Base-by-base conservation (phyloP, 2,888 invertebrate genomes). In the Calameuta pallipes region DNA sequence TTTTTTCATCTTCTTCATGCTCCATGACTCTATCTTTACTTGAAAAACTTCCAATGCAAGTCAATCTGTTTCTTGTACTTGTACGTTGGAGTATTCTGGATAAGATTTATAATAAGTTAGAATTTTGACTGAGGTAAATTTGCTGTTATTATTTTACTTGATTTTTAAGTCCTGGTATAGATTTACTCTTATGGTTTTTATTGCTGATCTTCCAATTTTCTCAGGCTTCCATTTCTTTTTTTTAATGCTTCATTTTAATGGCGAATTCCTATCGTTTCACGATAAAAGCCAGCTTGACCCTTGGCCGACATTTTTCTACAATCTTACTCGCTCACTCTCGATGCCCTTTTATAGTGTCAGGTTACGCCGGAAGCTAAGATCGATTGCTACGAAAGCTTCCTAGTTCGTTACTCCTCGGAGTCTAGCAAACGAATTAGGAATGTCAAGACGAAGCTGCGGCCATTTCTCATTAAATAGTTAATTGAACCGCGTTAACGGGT, bases 331-430 rank as follows among this genome's bases (percentile, higher is more conserved):
- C 68, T 75, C 69, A 34, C 33, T 33, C 70, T 34, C 75, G 37
- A 75, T 69, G 75, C 73, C 78, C 83, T 83, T 82, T 83, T 83
- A 83, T 83, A 79, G 83, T 82, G 80, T 83, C 83, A 77, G 79
- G 80, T 83, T 83, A 82, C 83, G 81, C 78, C 75, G 75, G 74
- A 74, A 33, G 34, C 36, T 35, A 76, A 81, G 82, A 82, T 82
- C 82, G 82, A 82, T 82, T 78, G 79, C 78, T 79, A 56, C 78
- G 71, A 74, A 80, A 80, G 74, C 78, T 77, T 71, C 71, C 30
- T 71, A 31, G 71, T 74, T 36, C 74, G 37, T 74, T 74, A 36
- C 37, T 33, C 71, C 71, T 23, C 56, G 56, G 23, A 56, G 56
- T 56, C 23, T 23, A 9, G 9, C 56, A 56, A 56, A 56, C 56